Conservation (phyloP, 2,888 invertebrate genomes). For the Cataglyphis livida region DNA sequence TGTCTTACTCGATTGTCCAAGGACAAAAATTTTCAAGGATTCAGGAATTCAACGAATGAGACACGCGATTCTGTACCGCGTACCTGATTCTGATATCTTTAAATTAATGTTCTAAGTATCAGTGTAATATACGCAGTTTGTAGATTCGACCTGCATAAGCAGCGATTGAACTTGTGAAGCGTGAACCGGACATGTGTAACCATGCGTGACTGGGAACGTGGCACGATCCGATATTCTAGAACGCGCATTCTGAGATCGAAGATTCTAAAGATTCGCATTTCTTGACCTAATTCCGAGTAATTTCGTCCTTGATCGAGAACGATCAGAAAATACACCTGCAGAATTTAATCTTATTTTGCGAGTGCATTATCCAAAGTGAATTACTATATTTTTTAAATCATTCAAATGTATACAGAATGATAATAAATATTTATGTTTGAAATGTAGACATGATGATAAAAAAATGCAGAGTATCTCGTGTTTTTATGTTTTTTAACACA, state of each 20-base stretch:
- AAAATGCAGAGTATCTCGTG: neutral
- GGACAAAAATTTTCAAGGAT: constrained; percentile 30
- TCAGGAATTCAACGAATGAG: neutral
- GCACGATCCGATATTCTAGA: constrained; percentile 64
- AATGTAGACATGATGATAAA: neutral
- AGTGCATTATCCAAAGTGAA: neutral
- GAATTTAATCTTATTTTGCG: neutral
- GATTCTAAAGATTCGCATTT: constrained; percentile 27
- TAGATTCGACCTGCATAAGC: constrained; percentile 73
- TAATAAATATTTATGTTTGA: neutral
- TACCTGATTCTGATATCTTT: constrained; percentile 2
- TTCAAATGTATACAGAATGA: neutral
- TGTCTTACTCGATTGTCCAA: neutral
- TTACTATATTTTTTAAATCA: neutral
- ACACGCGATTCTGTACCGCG: constrained; percentile 8
- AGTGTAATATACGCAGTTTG: constrained; percentile 54
- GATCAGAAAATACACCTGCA: neutral
- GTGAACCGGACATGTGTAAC: constrained; percentile 72
- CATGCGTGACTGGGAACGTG: constrained; percentile 74
- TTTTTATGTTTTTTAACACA: neutral
- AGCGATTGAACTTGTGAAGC: constrained; percentile 72
- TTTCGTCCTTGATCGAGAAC: neutral
- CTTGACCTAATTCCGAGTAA: constrained; percentile 4
- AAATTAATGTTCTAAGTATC: constrained; percentile 68
- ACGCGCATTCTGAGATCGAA: constrained; percentile 48